Conservation (phyloP, 1,140 invertebrate species). For the Bombus terrestris region DNA sequence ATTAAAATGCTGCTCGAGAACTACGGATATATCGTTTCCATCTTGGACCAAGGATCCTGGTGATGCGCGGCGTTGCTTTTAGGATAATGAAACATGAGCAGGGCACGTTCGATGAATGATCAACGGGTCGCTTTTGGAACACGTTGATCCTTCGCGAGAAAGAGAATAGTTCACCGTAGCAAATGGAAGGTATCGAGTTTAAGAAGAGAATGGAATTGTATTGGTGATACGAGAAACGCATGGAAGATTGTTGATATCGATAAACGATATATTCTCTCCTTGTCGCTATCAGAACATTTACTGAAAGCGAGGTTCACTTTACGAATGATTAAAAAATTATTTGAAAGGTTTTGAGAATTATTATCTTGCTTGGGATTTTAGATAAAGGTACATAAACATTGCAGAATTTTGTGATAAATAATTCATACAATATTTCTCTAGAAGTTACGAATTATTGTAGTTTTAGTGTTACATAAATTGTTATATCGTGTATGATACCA, state of each 20-base stretch:
- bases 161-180: neutral
- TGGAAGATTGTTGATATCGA: neutral
- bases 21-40: conserved; percentile 11
- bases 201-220: neutral
- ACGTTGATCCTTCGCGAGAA: no score
- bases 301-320: neutral
- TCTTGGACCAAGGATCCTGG: neutral
- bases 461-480: no score
- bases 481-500: no score
- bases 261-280: neutral
- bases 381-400: neutral
- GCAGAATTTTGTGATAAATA: neutral
- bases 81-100: conserved; percentile 39
- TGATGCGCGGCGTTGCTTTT: conserved; percentile 9
- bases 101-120: conserved; percentile 31
- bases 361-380: neutral
- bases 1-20: conserved; percentile 16
- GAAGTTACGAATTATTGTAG: no score
- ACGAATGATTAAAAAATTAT: neutral
- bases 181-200: neutral
- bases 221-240: no score
- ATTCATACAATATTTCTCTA: no score
- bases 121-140: neutral
- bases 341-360: neutral
- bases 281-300: neutral